Evolutionary conservation across 2,888 invertebrate species (phyloP).

Genomic region (Dastarcus helophoroides): DNA sequence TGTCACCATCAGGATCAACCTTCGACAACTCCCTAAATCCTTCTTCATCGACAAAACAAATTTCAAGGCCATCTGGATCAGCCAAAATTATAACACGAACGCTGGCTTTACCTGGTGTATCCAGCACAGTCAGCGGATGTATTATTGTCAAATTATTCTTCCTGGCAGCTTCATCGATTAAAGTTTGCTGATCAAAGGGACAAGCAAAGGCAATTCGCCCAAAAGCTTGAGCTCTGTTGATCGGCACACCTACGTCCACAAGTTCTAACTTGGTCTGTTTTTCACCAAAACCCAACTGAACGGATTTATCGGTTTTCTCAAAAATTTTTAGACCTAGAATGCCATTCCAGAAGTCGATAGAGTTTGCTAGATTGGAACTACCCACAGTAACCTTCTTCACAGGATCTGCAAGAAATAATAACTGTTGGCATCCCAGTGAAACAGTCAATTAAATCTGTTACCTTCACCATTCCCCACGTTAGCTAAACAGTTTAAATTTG

Average conservation of each 20-base stretch:
- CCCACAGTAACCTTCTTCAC: conserved; percentile 70
- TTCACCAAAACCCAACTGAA: conserved; percentile 57
- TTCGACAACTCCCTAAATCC: conserved; percentile 80
- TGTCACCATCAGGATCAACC: conserved; percentile 72
- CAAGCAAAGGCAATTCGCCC: conserved; percentile 93
- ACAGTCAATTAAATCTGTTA: too few species aligned
- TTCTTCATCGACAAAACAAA: conserved; percentile 97
- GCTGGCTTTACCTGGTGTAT: conserved; percentile 95
- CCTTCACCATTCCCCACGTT: too few species aligned
- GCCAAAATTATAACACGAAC: conserved; percentile 93
- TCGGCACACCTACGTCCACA: conserved; percentile 51
- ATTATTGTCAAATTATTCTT: conserved; percentile 63
- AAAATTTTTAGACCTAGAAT: conserved; percentile 63
- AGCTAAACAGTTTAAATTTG: too few species aligned
- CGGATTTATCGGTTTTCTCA: conserved; percentile 48
- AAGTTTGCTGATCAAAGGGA: conserved; percentile 64
- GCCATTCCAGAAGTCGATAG: conserved; percentile 76
- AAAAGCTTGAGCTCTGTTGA: conserved; percentile 82
- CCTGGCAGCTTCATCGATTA: conserved; percentile 61
- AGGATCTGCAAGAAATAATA: conserved; percentile 55
- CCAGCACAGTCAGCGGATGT: conserved; percentile 81
- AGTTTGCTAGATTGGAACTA: conserved; percentile 61
- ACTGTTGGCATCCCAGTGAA: too few species aligned
- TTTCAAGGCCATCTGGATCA: conserved; percentile 96
- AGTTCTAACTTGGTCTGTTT: conserved; percentile 71